A percentile compares a stretch with the other conserved stretches of the same genome.
phyloP scores from a whole-genome alignment of 2,797 vertebrate species.

The Hypotaenidia philippensis region DNA sequence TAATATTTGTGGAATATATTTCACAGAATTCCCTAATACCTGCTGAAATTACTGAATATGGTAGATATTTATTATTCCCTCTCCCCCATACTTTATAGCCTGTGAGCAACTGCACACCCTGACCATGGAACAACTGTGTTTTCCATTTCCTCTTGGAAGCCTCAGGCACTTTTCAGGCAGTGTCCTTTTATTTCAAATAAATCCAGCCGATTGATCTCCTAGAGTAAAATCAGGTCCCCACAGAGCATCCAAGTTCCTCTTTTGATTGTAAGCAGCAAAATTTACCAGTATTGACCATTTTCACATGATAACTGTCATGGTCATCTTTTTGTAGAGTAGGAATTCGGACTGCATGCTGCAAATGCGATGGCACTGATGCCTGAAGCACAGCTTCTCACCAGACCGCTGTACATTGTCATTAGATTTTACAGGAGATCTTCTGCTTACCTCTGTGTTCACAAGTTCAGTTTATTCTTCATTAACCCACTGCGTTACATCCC shows the following conservation, averaged over 20 bases:
- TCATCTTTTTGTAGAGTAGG: neutral
- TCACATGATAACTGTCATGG: neutral
- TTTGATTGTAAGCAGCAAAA: neutral
- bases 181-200: slow-evolving; percentile 25
- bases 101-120: neutral
- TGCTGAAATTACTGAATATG: neutral
- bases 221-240: neutral
- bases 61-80: neutral
- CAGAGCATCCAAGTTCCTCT: neutral
- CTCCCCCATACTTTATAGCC: neutral
- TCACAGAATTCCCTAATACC: neutral
- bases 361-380: neutral
- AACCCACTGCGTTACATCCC: neutral
- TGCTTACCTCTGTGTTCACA: neutral
- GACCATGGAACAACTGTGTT: neutral
- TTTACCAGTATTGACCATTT: neutral
- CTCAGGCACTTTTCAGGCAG: neutral
- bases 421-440: neutral
- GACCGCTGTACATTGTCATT: neutral
- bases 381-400: slow-evolving; percentile 10
- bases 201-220: neutral
- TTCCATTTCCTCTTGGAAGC: neutral
- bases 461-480: neutral
- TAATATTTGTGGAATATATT: neutral
- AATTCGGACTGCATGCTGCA: neutral